Conservation (phyloP, 1,140 invertebrate species). For the Bombus sibiricus region DNA sequence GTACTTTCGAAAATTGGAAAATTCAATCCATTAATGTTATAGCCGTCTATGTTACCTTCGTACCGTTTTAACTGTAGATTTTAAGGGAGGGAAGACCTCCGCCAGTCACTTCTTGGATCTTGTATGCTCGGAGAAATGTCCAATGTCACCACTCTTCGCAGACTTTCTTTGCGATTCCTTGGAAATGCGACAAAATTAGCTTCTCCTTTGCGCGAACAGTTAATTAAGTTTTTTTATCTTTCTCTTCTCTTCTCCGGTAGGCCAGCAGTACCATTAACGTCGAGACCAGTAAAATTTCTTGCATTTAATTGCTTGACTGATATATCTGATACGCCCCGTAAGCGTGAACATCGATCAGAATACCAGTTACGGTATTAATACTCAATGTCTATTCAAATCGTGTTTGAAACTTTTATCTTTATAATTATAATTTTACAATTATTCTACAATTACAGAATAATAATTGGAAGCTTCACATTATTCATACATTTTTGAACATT, state of each 20-base stretch:
- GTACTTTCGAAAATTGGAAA: conserved; percentile 16
- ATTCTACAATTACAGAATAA: too few species aligned
- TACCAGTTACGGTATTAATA: not conserved
- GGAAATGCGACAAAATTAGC: conserved; percentile 39
- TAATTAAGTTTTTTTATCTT: conserved; percentile 45
- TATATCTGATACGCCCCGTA: not conserved
- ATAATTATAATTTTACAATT: too few species aligned
- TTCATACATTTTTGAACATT: too few species aligned
- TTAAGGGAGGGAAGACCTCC: not conserved
- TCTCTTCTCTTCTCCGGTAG: conserved; percentile 4
- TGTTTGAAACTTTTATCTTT: too few species aligned
- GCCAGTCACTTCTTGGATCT: conserved; percentile 21
- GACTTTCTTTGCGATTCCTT: conserved; percentile 38
- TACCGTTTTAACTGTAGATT: conserved; percentile 21
- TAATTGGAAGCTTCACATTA: too few species aligned
- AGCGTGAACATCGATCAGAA: not conserved
- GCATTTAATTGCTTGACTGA: not conserved
- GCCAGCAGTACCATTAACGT: conserved; percentile 17
- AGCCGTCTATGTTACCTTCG: not conserved
- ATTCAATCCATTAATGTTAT: conserved; percentile 13
- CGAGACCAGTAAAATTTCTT: conserved; percentile 22
- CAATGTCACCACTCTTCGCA: conserved; percentile 14
- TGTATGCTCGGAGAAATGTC: conserved; percentile 26
- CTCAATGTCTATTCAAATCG: not conserved
- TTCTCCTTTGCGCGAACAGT: conserved; percentile 17